Percentiles rank a stretch among this genome's conserved stretches.
Conservation (phyloP, 2,888 invertebrate genomes). For the Limulus polyphemus region DNA sequence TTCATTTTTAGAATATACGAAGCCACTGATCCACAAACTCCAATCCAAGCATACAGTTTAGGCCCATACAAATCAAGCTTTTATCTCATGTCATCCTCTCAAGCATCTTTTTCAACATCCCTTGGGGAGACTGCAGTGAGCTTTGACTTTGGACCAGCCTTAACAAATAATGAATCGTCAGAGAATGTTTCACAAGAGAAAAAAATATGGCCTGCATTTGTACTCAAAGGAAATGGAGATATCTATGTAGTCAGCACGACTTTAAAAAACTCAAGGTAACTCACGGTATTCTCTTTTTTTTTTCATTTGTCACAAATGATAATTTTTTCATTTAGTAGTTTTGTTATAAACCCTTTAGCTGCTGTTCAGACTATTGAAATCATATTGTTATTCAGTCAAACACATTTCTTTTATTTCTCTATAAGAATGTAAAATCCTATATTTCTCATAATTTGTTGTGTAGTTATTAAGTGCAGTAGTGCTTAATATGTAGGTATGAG, state of each 20-base stretch:
- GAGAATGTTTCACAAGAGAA: background rate
- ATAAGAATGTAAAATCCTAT: no score
- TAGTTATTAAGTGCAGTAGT: no score
- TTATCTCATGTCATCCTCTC: constrained; percentile 13
- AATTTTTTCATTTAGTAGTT: no score
- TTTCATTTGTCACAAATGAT: constrained; percentile 7
- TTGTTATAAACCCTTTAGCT: no score
- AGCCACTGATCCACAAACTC: constrained; percentile 32
- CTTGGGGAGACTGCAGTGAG: constrained; percentile 78
- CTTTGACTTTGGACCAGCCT: constrained; percentile 61
- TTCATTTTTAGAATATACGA: constrained; percentile 34
- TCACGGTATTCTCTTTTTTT: background rate
- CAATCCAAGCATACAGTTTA: constrained; percentile 29
- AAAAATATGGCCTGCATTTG: constrained; percentile 54
- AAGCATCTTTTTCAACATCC: constrained; percentile 26
- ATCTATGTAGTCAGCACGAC: constrained; percentile 45
- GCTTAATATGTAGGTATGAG: no score
- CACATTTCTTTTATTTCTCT: no score
- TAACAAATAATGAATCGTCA: constrained; percentile 9
- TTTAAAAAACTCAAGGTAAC: constrained; percentile 12
- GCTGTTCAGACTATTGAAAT: no score
- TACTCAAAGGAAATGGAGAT: constrained; percentile 72
- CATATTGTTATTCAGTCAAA: no score
- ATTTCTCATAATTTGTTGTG: no score
- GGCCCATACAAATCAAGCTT: constrained; percentile 16